A percentile compares a stretch with the other conserved stretches of the same genome.
phyloP scores from a whole-genome alignment of 2,113 vertebrate genomes.

The Colius striatus region DNA sequence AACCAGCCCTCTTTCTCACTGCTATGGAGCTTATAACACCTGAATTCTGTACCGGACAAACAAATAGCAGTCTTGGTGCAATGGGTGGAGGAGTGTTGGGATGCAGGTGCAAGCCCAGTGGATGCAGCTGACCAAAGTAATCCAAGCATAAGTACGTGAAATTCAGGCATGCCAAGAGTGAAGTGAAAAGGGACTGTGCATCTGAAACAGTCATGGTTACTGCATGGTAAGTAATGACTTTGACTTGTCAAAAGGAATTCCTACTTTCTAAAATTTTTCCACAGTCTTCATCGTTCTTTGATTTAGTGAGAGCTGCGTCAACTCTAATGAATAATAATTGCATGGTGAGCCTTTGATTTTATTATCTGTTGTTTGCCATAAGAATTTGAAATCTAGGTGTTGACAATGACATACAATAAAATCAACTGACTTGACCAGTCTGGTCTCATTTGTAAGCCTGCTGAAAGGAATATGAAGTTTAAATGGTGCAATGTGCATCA shows the following conservation, averaged over 20 bases:
- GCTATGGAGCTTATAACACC: not conserved
- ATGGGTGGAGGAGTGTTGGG: not conserved
- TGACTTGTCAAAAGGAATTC: not conserved
- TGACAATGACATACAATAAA: not conserved
- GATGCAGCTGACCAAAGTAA: not conserved
- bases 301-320: not conserved
- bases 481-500: conserved; percentile 36
- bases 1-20: not conserved
- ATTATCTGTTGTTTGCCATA: conserved; percentile 17
- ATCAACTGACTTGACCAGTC: conserved; percentile 7
- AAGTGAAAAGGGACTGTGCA: not conserved
- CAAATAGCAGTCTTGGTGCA: not conserved
- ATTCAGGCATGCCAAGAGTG: not conserved
- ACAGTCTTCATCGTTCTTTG: not conserved
- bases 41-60: not conserved
- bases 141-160: not conserved
- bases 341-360: conserved; percentile 5
- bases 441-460: conserved; percentile 14
- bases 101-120: not conserved
- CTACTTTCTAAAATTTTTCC: not conserved
- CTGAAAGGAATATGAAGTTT: conserved; percentile 22
- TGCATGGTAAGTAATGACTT: not conserved
- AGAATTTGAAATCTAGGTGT: conserved; percentile 9
- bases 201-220: not conserved
- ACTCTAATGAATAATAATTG: not conserved